Evolutionary conservation across 1,140 invertebrate species (phyloP).

Genomic region (Wiebesia pumilae): DNA sequence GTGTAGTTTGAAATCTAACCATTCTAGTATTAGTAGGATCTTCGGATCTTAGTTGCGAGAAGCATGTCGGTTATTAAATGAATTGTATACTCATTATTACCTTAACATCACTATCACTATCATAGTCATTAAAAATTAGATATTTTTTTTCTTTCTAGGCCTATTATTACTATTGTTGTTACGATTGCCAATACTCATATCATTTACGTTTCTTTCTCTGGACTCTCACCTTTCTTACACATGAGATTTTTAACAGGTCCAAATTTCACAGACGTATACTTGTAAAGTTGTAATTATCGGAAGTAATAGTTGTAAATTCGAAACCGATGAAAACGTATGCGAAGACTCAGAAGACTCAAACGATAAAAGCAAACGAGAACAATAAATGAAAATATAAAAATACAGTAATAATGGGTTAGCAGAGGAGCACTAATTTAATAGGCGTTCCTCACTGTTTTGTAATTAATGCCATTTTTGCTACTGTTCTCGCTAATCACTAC

Average conservation of each 20-base stretch:
- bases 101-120: constrained; percentile 52
- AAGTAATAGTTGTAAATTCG: constrained; percentile 15
- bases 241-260: constrained; percentile 32
- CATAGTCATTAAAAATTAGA: constrained; percentile 49
- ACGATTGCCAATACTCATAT: constrained; percentile 50
- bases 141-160: constrained; percentile 38
- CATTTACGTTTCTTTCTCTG: constrained; percentile 46
- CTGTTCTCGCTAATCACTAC: constrained; percentile 45
- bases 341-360: not conserved
- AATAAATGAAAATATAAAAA: constrained; percentile 35
- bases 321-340: constrained; percentile 7
- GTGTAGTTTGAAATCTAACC: constrained; percentile 56
- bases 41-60: constrained; percentile 55
- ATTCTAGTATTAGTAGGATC: constrained; percentile 56
- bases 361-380: constrained; percentile 23
- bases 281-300: constrained; percentile 22
- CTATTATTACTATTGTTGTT: constrained; percentile 51
- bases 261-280: not conserved
- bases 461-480: constrained; percentile 48
- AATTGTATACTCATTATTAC: constrained; percentile 52
- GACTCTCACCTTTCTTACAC: constrained; percentile 53
- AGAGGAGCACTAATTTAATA: constrained; percentile 42
- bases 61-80: constrained; percentile 55
- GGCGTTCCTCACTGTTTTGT: constrained; percentile 50
- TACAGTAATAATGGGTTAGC: constrained; percentile 48